Evolutionary conservation across 1,140 invertebrate genomes (phyloP), one percentile per base, ranked within the genome.

Genomic region (Pseudomyrmex pallidus): DNA sequence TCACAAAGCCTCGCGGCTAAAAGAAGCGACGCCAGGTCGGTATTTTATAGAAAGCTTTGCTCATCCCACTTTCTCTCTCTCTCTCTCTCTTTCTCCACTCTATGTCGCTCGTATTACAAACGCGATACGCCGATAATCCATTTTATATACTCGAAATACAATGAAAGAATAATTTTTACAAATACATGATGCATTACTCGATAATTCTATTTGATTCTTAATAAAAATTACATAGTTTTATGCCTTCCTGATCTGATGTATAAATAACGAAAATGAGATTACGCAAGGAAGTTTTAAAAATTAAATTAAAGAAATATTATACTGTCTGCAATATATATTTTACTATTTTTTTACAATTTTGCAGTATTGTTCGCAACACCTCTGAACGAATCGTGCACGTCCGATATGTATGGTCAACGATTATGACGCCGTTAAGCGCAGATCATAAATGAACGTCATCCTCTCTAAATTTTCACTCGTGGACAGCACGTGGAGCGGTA

Each of bases 91-190:
- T 2, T n/a, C 15, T 20, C 20, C 67, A n/a, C 22, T 0, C 44
- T 13, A 17, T 17, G 35, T 35, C 35, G 35, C 13, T 50, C 48
- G 13, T 61, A 80, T 80, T 66, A 22, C 20, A 70, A 80, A 80
- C 76, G 76, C 52, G 76, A 78, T 78, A 78, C 76, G 76, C 76
- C 44, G 44, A 80, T 80, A 80, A 54, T 80, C 66, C 56, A 80
- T 46, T 80, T 70, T 70, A 35, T 66, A 20, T 70, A 80, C 72
- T 66, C 76, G 54, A 54, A 44, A 54, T 35, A 59, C 44, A 25
- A 25, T 25, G 54, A 44, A 72, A 72, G 44, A 80, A 70, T 54
- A 68, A 59, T 80, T 80, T 70, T 80, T 80, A 44, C 48, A 80
- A 80, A 72, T 70, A 70, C 44, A 12, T 70, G 66, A 59, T 22